Conservation (phyloP, 2,888 invertebrate species). For the Lobophora halterata region DNA sequence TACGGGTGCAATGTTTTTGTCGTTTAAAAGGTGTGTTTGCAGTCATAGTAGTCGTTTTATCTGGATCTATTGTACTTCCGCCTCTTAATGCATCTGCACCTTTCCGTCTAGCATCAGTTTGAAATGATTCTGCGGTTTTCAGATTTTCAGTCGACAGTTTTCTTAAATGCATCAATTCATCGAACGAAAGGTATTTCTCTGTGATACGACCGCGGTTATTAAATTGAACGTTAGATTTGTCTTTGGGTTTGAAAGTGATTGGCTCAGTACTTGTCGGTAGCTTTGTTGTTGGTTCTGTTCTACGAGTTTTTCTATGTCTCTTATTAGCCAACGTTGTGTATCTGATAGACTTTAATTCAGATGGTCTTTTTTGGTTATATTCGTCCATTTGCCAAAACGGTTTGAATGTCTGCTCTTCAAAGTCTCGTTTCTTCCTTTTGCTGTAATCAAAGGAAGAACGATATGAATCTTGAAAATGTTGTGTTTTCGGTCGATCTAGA, state of each 20-base stretch:
- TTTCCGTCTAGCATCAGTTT: constrained; percentile 42
- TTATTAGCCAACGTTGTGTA: constrained; percentile 57
- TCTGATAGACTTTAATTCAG: constrained; percentile 50
- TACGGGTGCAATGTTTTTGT: constrained; percentile 62
- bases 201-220: constrained; percentile 40
- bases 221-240: constrained; percentile 26
- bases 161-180: constrained; percentile 67
- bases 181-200: constrained; percentile 72
- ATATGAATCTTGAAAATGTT: constrained; percentile 40
- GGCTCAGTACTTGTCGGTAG: constrained; percentile 47
- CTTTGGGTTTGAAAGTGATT: constrained; percentile 52
- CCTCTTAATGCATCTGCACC: constrained; percentile 19
- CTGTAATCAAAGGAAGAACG: constrained; percentile 48
- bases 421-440: constrained; percentile 49
- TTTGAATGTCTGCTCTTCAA: constrained; percentile 43
- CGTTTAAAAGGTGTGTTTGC: constrained; percentile 54
- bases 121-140: constrained; percentile 36
- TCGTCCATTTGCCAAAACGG: constrained; percentile 65
- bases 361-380: constrained; percentile 37
- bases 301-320: constrained; percentile 41
- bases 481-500: constrained; percentile 30
- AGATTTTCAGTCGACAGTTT: too few species aligned
- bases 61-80: constrained; percentile 9
- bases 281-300: constrained; percentile 26
- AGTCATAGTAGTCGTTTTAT: constrained; percentile 41